Conservation (phyloP, 2,888 invertebrate species). For the Euphydryas editha region DNA sequence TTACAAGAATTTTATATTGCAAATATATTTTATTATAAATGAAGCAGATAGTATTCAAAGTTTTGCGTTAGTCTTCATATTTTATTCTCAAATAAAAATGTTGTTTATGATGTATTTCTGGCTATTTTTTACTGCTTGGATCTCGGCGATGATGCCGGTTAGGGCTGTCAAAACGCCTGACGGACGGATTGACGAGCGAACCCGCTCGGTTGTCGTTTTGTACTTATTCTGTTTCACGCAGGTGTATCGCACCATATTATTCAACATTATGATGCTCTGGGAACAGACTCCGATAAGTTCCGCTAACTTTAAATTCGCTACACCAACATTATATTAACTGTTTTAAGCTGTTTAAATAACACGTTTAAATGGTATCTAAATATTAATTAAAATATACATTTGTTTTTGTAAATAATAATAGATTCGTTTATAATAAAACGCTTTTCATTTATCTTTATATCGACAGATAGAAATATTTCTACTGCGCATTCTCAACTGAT, state of each 20-base stretch:
- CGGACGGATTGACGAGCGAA: slow-evolving; percentile 80
- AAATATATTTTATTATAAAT: too few relatives aligned
- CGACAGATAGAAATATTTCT: slow-evolving; percentile 48
- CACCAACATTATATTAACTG: slow-evolving; percentile 6
- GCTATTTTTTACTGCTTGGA: slow-evolving; percentile 60
- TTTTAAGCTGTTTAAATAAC: slow-evolving; percentile 2
- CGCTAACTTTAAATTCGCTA: slow-evolving; percentile 27
- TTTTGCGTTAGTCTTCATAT: slow-evolving; percentile 19
- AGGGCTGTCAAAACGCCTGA: slow-evolving; percentile 80
- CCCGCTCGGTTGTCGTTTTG: slow-evolving; percentile 64
- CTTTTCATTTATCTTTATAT: slow-evolving; percentile 45
- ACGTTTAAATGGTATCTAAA: background rate
- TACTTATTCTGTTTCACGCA: slow-evolving; percentile 66
- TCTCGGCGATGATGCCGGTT: slow-evolving; percentile 76
- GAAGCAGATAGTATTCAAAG: background rate
- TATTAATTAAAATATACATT: background rate
- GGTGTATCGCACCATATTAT: slow-evolving; percentile 73
- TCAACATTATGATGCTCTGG: slow-evolving; percentile 48
- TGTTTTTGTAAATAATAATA: background rate
- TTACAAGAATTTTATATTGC: too few relatives aligned
- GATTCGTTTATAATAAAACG: slow-evolving; percentile 9
- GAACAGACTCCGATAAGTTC: slow-evolving; percentile 40
- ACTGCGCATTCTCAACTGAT: slow-evolving; percentile 52
- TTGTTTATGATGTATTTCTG: slow-evolving; percentile 46
- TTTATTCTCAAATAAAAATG: slow-evolving; percentile 41